These are phyloP conservation scores for Esox masquinongy DNA, from an alignment of 2,797 vertebrate species.

Conservation along the genomic window DNA sequence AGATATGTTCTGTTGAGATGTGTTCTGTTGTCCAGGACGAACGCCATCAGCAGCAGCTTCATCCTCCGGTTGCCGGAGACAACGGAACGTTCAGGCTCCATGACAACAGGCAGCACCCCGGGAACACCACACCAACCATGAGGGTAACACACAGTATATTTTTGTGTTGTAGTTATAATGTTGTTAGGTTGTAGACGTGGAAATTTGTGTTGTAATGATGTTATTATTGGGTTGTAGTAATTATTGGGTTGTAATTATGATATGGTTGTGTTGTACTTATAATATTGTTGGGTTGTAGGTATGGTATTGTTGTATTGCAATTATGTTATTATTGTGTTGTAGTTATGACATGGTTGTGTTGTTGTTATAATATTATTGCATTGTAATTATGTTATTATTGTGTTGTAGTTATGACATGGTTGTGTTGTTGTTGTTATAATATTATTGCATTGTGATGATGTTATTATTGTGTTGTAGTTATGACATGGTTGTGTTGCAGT, in stretches of 20 bases:
- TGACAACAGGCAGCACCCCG: constrained; percentile 83
- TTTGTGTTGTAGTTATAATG: not conserved
- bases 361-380: no score
- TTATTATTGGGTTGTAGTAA: not conserved
- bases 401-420: not conserved
- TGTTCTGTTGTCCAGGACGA: constrained; percentile 81
- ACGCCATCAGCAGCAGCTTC: constrained; percentile 83
- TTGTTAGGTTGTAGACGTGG: constrained; percentile 9
- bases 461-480: not conserved
- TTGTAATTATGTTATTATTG: no score
- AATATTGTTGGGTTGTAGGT: not conserved
- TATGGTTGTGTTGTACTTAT: not conserved
- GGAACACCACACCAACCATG: constrained; percentile 82
- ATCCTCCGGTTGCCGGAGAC: constrained; percentile 74
- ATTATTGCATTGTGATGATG: no score
- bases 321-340: constrained; percentile 23
- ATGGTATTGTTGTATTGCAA: not conserved
- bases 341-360: no score
- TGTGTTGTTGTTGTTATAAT: not conserved
- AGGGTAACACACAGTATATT: constrained; percentile 78
- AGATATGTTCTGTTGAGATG: no score
- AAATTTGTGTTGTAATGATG: not conserved
- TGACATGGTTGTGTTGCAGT: constrained; percentile 61
- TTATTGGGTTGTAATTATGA: no score
- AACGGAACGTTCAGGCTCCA: constrained; percentile 81